Conservation (phyloP, 2,113 vertebrate species). For the Corvus hawaiiensis region DNA sequence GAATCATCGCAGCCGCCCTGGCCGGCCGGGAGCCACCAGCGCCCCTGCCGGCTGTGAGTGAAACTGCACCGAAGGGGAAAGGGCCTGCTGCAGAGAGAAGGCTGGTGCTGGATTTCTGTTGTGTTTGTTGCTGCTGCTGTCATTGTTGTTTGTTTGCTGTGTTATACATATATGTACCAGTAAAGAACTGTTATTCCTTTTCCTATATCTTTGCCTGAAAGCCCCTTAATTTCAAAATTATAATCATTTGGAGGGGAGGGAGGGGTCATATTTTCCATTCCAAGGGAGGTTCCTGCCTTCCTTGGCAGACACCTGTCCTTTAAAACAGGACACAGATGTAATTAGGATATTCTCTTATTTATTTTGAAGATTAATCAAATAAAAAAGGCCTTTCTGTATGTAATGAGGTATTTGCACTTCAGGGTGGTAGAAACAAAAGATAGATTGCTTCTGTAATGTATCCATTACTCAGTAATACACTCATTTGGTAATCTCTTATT, state of each 20-base stretch:
- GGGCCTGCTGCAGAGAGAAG: not conserved
- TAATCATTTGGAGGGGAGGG: not conserved
- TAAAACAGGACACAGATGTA: not conserved
- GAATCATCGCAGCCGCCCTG: not conserved
- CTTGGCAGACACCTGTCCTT: not conserved
- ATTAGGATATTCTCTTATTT: not conserved
- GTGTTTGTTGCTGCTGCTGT: rapidly evolving
- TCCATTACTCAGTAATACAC: not conserved
- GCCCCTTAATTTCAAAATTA: not conserved
- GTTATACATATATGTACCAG: rapidly evolving
- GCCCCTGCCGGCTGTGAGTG: not conserved
- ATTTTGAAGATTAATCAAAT: not conserved
- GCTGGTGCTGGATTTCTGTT: not conserved
- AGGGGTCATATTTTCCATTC: not conserved
- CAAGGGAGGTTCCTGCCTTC: not conserved
- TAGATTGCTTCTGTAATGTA: not conserved
- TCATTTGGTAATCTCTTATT: not conserved
- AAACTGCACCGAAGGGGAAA: not conserved
- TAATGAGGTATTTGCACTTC: conserved; percentile 1
- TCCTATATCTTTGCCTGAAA: not conserved
- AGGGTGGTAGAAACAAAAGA: not conserved
- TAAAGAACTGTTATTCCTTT: not conserved
- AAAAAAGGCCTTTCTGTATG: not conserved
- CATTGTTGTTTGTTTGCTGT: not conserved
- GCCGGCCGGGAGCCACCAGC: not conserved